These are phyloP conservation scores for Pitta sordida DNA, from an alignment of 2,113 vertebrate species.

Conservation along the genomic window DNA sequence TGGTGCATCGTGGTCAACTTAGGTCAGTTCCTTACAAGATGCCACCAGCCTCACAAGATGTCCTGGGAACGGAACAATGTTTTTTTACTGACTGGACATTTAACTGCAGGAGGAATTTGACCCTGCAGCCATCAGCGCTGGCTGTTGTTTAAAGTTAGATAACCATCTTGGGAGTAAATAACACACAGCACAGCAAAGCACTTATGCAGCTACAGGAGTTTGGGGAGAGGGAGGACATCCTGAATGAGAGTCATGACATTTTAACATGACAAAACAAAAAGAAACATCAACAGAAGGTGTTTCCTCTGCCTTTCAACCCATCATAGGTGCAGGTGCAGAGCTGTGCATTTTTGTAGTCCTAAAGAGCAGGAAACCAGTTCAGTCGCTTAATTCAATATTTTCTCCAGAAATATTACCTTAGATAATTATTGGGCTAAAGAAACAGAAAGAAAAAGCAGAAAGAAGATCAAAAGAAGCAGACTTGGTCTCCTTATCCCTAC, in stretches of 20 bases:
- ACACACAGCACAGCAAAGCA: neutral
- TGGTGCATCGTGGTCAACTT: neutral
- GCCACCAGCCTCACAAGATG: neutral
- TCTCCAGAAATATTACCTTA: neutral
- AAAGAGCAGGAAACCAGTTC: neutral
- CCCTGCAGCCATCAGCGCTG: neutral
- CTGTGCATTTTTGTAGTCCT: neutral
- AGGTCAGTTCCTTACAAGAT: neutral
- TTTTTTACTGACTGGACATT: no score
- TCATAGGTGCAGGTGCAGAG: neutral
- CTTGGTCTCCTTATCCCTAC: neutral
- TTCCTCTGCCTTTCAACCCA: neutral
- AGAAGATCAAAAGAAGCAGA: neutral
- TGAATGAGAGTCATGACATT: neutral
- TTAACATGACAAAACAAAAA: neutral
- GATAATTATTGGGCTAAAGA: neutral
- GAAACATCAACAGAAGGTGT: neutral
- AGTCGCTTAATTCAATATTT: neutral
- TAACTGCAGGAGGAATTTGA: neutral
- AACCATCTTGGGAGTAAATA: neutral
- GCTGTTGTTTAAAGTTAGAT: neutral
- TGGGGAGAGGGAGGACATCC: neutral
- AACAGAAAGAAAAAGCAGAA: neutral
- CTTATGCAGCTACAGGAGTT: neutral
- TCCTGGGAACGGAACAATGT: neutral